These are phyloP conservation scores for Dasyprocta punctata DNA, from an alignment of 2,113 vertebrate genomes.

Conservation along the genomic window DNA sequence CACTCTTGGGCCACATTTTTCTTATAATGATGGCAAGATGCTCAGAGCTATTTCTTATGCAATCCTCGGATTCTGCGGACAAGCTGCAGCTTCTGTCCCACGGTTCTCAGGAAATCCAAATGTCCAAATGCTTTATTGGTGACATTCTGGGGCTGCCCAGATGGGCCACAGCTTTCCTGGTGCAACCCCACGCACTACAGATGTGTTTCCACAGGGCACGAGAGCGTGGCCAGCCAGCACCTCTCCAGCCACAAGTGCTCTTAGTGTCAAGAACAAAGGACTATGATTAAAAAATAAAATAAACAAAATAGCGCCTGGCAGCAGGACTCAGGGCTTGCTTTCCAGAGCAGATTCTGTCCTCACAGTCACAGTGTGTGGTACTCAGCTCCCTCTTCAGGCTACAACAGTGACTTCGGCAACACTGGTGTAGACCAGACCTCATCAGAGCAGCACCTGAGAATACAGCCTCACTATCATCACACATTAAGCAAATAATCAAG, in stretches of 20 bases:
- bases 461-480: conserved; percentile 39
- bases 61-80: background rate
- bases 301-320: background rate
- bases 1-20: background rate
- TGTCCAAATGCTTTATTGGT: background rate
- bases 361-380: background rate
- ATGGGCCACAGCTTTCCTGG: background rate
- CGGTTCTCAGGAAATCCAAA: background rate
- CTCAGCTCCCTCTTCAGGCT: background rate
- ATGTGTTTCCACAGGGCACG: background rate
- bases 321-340: background rate
- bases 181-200: background rate
- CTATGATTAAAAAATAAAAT: background rate
- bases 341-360: background rate
- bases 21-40: background rate
- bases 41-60: background rate
- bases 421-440: background rate
- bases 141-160: background rate
- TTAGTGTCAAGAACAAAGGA: background rate
- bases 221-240: accelerated
- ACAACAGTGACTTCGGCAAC: background rate
- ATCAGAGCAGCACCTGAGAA: background rate
- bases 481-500: conserved; percentile 47
- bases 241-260: background rate
- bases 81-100: background rate